Evolutionary conservation across 2,797 vertebrate species (phyloP), one percentile per base, ranked within the genome.

Genomic region (Eulemur coronatus): DNA sequence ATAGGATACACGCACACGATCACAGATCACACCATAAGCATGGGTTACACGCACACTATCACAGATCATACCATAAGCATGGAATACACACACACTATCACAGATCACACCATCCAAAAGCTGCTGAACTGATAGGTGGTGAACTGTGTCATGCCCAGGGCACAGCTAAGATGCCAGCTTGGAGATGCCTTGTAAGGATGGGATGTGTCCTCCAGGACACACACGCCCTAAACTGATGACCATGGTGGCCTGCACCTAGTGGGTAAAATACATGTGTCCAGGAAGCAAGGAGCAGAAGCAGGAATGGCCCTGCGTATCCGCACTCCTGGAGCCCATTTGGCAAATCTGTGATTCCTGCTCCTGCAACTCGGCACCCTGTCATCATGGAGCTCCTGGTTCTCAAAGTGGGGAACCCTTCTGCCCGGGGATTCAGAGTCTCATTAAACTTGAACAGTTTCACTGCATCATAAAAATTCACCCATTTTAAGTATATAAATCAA

Each of bases 211-310:
- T 69, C 55, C 33, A 9, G 9, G 55, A 20, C 22, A 15, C 13
- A 10, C 0, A 17, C 3, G 14, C 0, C 33, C 69, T 28, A 0
- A 5, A 1, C 1, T 1, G 12, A 12, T 5, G 61, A 10, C 52
- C 52, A 0, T 2, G 28, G 2, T 1, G 4, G 11, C 5, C 67
- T 57, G 73, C 24, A 73, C 63, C 33, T 26, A 18, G 18, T 1
- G 10, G 61, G 48, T 2, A 22, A 76, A 38, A 15, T 1, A 9
- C 2, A 5, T 0, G 11, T 13, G 48, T 28, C 48, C 73, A 22
- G 89, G 18, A 73, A 18, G 2, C 4, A 1, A 69, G 7, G 8
- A 43, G 4, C 5, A 7, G 41, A 78, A 11, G 20, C 0, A 33
- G 14, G 4, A 28, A 11, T 0, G 15, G 28, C n/a, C n/a, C 70